Evolutionary conservation across 2,888 invertebrate genomes (phyloP).

Genomic region (Drosophila trichaetosa): DNA sequence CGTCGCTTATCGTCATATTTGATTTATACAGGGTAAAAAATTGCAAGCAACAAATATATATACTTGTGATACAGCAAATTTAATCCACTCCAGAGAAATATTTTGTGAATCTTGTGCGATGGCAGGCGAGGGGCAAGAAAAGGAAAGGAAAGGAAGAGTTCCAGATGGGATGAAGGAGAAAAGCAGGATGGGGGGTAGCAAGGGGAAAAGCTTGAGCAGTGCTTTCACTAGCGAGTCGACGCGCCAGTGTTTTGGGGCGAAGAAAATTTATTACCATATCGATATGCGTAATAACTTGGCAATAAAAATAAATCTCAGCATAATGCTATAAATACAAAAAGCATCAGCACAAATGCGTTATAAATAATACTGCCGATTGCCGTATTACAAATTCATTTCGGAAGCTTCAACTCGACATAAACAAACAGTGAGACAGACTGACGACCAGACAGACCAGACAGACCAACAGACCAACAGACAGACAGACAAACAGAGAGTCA

Average conservation of each 20-base stretch:
- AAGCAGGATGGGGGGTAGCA: background rate
- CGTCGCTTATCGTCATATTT: background rate
- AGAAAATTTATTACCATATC: constrained; percentile 78
- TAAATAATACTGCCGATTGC: constrained; percentile 75
- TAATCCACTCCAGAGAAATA: constrained; percentile 65
- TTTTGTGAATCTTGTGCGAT: constrained; percentile 31
- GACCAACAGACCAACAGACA: constrained; percentile 13
- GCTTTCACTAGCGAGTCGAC: constrained; percentile 66
- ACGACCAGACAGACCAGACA: background rate
- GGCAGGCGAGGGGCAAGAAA: background rate
- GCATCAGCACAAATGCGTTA: constrained; percentile 75
- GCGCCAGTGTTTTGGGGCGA: constrained; percentile 53
- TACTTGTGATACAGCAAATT: constrained; percentile 60
- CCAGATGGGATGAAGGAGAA: background rate
- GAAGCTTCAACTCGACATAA: constrained; percentile 51
- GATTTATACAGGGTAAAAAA: constrained; percentile 22
- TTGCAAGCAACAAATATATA: constrained; percentile 48
- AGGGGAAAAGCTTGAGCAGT: constrained; percentile 25
- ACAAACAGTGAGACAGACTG: constrained; percentile 26
- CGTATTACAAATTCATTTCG: constrained; percentile 73
- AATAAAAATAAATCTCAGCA: constrained; percentile 79
- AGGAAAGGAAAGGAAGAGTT: background rate
- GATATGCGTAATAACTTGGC: constrained; percentile 81
- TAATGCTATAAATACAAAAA: constrained; percentile 78
- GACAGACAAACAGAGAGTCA: constrained; percentile 7